Base-by-base conservation (phyloP, 2,113 vertebrate genomes). In the Nesoenas mayeri region DNA sequence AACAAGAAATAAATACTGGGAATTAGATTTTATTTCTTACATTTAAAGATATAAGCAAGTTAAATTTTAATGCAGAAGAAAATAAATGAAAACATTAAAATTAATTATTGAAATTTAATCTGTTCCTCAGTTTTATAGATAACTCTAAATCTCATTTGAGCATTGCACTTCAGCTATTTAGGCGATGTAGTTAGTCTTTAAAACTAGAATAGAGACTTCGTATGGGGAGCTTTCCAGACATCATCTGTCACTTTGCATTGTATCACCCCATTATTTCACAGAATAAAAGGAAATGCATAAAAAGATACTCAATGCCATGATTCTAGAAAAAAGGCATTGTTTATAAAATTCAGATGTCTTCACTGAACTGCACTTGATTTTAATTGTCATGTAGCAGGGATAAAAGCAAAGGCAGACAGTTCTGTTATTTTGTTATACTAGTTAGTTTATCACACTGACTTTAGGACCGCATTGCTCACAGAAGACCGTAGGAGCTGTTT, bases 21-120 rank as follows among this genome's bases (percentile, higher is more conserved):
- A 97, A 97, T 83, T 96, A 32, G 60, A 51, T 92, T 97, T 93
- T 73, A 97, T 94, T 85, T 94, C 91, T 88, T 95, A 42, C 92
- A 85, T 94, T 93, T 91, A 91, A 96, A 93, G 40, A 81, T 95
- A 93, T 69, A 93, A 98, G 81, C 87, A 97, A 97, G 65, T 98
- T 96, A 97, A 98, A 97, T 36, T 97, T 98, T 97, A 98, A 97
- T 96, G 93, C 6, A 88, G 79, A 58, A 72, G 77, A 82, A 95
- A 97, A 94, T 95, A 97, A 96, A 96, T 95, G 95, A 96, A 98
- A 98, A 97, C 95, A 96, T 98, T 97, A 96, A 97, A 98, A 98
- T 98, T 98, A 98, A 98, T 98, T 98, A 98, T 98, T 98, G 89
- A 97, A 97, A 96, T 97, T 95, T 97, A 98, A 98, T 98, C 96